A percentile compares a stretch with the other conserved stretches of the same genome.
Evolutionary conservation across 2,113 vertebrate species (phyloP).

Genomic region (Cranoglanis bouderius): DNA sequence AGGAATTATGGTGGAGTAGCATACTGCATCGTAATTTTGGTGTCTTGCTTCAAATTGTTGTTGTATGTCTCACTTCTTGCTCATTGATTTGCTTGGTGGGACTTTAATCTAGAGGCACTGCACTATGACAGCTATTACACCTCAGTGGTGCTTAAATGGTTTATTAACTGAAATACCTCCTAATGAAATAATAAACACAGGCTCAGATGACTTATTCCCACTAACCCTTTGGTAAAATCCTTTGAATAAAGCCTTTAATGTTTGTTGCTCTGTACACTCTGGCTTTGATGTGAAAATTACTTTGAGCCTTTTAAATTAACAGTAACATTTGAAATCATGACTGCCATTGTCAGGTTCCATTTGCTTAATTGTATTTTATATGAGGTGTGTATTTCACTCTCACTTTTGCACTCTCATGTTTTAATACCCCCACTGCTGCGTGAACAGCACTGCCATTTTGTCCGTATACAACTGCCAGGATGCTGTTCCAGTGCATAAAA

Average conservation of each 20-base stretch:
- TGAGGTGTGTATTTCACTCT: slow-evolving; percentile 17
- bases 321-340: slow-evolving; percentile 20
- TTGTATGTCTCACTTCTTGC: neutral
- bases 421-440: neutral
- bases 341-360: neutral
- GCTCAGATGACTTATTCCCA: neutral
- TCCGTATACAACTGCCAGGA: neutral
- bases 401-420: neutral
- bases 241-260: neutral
- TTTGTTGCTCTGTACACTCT: neutral
- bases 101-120: neutral
- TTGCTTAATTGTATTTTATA: slow-evolving; percentile 21
- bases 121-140: neutral
- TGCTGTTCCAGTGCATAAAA: slow-evolving; percentile 32
- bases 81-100: neutral
- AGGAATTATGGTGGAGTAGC: neutral
- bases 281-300: neutral
- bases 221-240: neutral
- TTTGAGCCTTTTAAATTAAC: neutral
- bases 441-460: neutral
- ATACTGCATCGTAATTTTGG: neutral
- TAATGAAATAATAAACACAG: neutral
- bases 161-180: neutral
- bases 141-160: neutral
- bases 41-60: neutral